Percentiles rank a stretch among this genome's conserved stretches.
phyloP scores from a whole-genome alignment of 2,113 vertebrate species.

The Tonatia bakeri region DNA sequence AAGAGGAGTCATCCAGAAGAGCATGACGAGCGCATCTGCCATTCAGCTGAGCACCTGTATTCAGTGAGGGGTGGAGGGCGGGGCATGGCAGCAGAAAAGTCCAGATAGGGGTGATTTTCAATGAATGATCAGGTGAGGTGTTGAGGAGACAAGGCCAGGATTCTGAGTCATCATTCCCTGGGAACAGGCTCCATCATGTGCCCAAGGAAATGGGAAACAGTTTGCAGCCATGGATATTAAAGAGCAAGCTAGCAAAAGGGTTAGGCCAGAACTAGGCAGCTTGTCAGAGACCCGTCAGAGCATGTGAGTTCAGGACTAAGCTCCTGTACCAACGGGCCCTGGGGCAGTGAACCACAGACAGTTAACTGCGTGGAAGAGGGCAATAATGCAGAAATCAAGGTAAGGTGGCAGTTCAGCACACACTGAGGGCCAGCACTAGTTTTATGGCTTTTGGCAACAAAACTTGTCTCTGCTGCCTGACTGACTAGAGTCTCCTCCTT shows the following conservation, averaged over 20 bases:
- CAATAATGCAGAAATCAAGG: neutral
- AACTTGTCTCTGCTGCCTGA: neutral
- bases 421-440: neutral
- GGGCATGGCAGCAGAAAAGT: neutral
- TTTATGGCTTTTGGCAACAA: neutral
- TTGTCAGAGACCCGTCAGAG: neutral
- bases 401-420: neutral
- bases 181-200: neutral
- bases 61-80: neutral
- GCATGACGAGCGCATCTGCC: neutral
- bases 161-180: neutral
- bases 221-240: neutral
- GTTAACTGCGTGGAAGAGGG: accelerated
- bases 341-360: neutral
- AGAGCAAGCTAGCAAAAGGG: neutral
- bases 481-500: neutral
- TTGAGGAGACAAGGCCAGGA: neutral
- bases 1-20: neutral
- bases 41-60: neutral
- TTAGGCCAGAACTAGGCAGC: neutral
- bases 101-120: neutral
- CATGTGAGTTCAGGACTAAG: neutral
- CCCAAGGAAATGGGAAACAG: neutral
- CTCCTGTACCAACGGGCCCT: neutral
- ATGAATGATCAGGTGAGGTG: neutral